Base-by-base conservation (phyloP, 2,113 vertebrate genomes). In the Limnothrissa miodon region DNA sequence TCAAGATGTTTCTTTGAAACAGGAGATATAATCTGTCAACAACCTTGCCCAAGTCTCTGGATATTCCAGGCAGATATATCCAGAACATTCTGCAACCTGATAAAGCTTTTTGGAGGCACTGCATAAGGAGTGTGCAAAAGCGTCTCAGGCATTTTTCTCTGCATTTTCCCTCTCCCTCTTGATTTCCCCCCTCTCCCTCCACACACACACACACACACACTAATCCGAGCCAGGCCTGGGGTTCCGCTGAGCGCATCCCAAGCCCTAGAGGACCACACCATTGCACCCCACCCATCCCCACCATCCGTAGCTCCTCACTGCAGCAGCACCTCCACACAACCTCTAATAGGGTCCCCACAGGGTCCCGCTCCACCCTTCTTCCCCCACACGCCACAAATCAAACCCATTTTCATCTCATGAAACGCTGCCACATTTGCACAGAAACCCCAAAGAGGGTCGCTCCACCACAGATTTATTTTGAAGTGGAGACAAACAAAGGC, bases 361-460 rank as follows among this genome's bases (percentile, higher is more conserved):
- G 25, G n/a, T 62, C 59, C 59, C 23, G 56, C 51, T 25, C 56
- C 9, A 5, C 1, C 8, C 25, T 9, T 1, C n/a, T 19, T 21
- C 19, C 19, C 19, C 19, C 53, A 10, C 53, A 21, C 53, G 2
- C 23, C 59, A 8, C 59, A 62, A 62, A 62, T 29, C 59, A 29
- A 51, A 79, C 21, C 48, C 85, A 81, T 83, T 85, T 87, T 83
- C 59, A 85, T 51, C 78, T 70, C 56, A 56, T 83, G 45, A 59
- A 85, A 45, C 21, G 56, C 53, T 62, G 53, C 56, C 53, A 70
- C 8, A 46, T 59, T 81, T 59, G 59, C 45, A 46, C 23, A 21
- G 79, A 39, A 13, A 56, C 82, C 51, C 78, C 51, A 81, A 9
- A 62, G 81, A 82, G 59, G 29, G 59, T n/a, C 10, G 39, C 19